phyloP scores from a whole-genome alignment of 2,888 invertebrate genomes.

The Pogonocherus hispidulus region DNA sequence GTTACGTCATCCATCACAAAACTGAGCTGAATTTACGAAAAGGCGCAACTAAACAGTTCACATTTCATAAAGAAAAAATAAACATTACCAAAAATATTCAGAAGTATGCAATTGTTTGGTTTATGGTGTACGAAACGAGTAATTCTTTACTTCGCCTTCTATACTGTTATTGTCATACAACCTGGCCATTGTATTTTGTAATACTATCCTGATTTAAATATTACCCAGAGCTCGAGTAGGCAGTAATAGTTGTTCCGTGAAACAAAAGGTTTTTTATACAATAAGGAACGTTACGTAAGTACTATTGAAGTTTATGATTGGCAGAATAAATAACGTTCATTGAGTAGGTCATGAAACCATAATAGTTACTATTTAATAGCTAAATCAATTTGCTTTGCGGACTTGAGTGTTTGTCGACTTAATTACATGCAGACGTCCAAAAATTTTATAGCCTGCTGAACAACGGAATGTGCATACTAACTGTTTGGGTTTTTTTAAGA shows the following conservation, averaged over 20 bases:
- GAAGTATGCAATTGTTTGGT: no score
- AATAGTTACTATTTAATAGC: constrained; percentile 26
- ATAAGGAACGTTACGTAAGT: constrained; percentile 30
- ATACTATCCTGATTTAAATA: constrained; percentile 25
- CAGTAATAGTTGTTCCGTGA: constrained; percentile 27
- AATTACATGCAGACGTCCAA: constrained; percentile 12
- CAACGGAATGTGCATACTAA: background rate
- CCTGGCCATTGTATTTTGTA: constrained; percentile 17
- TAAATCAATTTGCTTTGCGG: constrained; percentile 16
- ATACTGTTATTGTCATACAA: constrained; percentile 7
- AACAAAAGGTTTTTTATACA: constrained; percentile 27
- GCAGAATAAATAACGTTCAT: constrained; percentile 31
- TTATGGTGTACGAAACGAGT: no score
- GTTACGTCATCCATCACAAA: no score
- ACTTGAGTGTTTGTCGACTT: constrained; percentile 10
- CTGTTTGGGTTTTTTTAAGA: background rate
- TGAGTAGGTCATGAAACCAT: constrained; percentile 39
- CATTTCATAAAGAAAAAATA: no score
- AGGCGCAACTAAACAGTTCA: no score
- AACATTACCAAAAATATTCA: no score
- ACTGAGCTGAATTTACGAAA: no score
- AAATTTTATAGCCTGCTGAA: constrained; percentile 8
- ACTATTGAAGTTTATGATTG: constrained; percentile 33
- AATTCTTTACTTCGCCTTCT: no score
- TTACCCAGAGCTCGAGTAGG: constrained; percentile 20